Percentiles rank a stretch among this genome's conserved stretches.
These are phyloP conservation scores for Drosophila trichaetosa DNA, from an alignment of 2,888 invertebrate species.

Conservation along the genomic window DNA sequence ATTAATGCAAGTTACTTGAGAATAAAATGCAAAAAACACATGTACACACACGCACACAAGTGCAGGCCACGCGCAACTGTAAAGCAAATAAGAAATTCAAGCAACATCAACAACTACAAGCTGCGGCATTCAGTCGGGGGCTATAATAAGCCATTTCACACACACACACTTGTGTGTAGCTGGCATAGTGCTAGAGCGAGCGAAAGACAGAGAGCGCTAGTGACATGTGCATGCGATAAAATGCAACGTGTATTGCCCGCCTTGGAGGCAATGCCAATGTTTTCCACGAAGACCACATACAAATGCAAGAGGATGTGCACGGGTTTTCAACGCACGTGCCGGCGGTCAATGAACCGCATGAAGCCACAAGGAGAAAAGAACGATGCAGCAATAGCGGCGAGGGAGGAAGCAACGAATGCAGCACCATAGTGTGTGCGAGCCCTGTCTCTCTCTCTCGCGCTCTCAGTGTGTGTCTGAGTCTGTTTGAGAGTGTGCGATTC, in stretches of 20 bases:
- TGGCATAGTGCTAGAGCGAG: constrained; percentile 45
- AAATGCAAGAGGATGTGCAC: constrained; percentile 73
- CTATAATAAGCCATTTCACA: constrained; percentile 59
- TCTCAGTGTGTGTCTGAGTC: background rate
- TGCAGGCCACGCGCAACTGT: constrained; percentile 70
- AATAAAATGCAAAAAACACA: constrained; percentile 16
- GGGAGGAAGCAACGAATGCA: constrained; percentile 41
- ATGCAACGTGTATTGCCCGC: constrained; percentile 68
- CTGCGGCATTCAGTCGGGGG: constrained; percentile 18
- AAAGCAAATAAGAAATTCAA: constrained; percentile 55
- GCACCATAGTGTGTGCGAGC: constrained; percentile 18
- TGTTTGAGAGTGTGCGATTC: background rate
- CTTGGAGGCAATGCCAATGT: constrained; percentile 74
- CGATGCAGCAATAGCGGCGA: constrained; percentile 8
- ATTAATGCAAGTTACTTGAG: constrained; percentile 48
- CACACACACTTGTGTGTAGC: constrained; percentile 32
- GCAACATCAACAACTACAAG: constrained; percentile 35
- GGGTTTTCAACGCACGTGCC: constrained; percentile 76
- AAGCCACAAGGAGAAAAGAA: constrained; percentile 26
- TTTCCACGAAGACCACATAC: constrained; percentile 61
- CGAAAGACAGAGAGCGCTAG: constrained; percentile 31
- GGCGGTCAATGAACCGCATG: constrained; percentile 80
- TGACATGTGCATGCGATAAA: constrained; percentile 78
- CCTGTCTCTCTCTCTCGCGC: constrained; percentile 6
- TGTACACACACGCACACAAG: constrained; percentile 37